These are phyloP conservation scores for Elegia similella DNA, from an alignment of 2,888 invertebrate genomes.

Conservation along the genomic window DNA sequence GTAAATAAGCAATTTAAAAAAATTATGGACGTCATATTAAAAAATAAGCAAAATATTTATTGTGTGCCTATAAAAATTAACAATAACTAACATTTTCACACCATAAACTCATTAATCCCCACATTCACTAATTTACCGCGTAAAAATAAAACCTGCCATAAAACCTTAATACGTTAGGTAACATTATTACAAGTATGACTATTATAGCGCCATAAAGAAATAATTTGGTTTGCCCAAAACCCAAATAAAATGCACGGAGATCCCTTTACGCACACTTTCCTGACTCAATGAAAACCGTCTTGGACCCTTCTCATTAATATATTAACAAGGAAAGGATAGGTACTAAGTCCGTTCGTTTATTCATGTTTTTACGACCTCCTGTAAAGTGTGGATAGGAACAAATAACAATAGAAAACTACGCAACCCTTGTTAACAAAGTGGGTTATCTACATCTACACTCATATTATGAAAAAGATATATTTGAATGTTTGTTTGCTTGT, in stretches of 20 bases:
- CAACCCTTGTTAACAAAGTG: not conserved
- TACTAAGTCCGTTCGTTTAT: not conserved
- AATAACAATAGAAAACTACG: not conserved
- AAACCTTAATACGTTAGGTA: not conserved
- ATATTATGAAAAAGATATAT: too few relatives aligned
- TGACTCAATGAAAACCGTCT: constrained; percentile 7
- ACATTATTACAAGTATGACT: not conserved
- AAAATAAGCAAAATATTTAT: too few relatives aligned
- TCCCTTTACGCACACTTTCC: constrained; percentile 6
- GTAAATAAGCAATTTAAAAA: too few relatives aligned
- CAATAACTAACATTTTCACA: not conserved
- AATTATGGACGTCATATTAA: too few relatives aligned
- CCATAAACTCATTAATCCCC: not conserved
- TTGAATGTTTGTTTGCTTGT: too few relatives aligned
- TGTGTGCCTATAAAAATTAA: not conserved
- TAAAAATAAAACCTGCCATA: not conserved
- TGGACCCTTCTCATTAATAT: constrained; percentile 4
- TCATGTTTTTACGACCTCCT: not conserved
- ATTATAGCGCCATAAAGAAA: not conserved
- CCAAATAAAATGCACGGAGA: constrained; percentile 3
- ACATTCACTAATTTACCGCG: not conserved
- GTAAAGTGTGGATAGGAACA: not conserved
- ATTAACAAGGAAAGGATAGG: constrained; percentile 4
- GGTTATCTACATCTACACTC: too few relatives aligned
- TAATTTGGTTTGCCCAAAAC: not conserved